Evolutionary conservation across 2,797 vertebrate genomes (phyloP).

Genomic region (Vespertilio murinus): DNA sequence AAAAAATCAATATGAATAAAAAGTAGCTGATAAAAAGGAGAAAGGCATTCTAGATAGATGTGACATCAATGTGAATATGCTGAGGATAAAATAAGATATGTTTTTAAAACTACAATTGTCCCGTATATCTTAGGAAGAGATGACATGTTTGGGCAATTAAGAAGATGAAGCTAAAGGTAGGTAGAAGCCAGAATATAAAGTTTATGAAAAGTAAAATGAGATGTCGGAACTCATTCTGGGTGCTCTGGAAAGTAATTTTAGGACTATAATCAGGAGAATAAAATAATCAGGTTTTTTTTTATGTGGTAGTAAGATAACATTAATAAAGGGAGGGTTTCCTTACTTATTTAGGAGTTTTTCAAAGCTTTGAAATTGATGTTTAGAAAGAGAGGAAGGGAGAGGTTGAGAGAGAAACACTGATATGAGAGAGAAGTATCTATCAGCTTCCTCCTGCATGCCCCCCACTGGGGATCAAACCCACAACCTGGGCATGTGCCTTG

Average conservation of each 20-base stretch:
- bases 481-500: neutral
- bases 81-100: neutral
- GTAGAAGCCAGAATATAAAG: neutral
- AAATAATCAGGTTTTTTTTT: neutral
- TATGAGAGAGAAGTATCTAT: neutral
- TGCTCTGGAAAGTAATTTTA: neutral
- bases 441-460: neutral
- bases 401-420: neutral
- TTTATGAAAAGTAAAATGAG: neutral
- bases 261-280: neutral
- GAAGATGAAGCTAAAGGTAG: neutral
- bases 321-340: neutral
- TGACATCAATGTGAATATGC: neutral
- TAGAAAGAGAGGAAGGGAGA: neutral
- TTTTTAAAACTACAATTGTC: neutral
- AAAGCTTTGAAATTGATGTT: neutral
- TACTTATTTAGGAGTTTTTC: neutral
- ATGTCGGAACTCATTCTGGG: neutral
- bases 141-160: neutral
- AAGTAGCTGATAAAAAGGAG: neutral
- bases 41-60: neutral
- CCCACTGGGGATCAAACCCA: neutral
- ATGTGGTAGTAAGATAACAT: neutral
- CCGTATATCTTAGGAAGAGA: neutral
- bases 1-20: neutral